phyloP scores from a whole-genome alignment of 2,797 vertebrate species.

The Gymnodraco acuticeps region DNA sequence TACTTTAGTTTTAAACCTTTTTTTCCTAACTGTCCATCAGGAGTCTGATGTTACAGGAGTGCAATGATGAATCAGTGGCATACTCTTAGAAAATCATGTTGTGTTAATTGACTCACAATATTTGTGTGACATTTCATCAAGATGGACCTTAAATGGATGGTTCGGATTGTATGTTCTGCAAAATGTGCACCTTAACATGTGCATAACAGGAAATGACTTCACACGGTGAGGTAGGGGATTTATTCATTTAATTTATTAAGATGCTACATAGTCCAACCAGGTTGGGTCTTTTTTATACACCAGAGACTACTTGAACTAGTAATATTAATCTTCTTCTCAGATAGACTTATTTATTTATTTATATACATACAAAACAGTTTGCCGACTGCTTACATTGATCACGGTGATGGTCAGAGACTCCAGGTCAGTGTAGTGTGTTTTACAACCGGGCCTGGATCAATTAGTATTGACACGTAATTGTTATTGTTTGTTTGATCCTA shows the following conservation, averaged over 20 bases:
- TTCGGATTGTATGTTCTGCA: too few species aligned
- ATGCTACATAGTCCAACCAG: slow-evolving; percentile 98
- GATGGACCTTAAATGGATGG: too few species aligned
- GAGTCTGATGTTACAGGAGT: too few species aligned
- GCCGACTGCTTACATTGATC: slow-evolving; percentile 85
- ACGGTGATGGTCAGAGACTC: slow-evolving; percentile 82
- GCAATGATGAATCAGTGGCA: too few species aligned
- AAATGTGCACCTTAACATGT: slow-evolving; percentile 7
- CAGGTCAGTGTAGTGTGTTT: slow-evolving; percentile 76
- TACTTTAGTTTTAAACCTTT: too few species aligned
- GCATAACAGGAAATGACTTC: slow-evolving; percentile 81
- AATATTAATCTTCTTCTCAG: slow-evolving; percentile 84
- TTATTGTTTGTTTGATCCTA: slow-evolving; percentile 39
- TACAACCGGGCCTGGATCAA: slow-evolving; percentile 66
- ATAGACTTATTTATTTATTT: slow-evolving; percentile 87
- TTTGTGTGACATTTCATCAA: too few species aligned
- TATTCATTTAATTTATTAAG: slow-evolving; percentile 96
- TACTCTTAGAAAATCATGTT: too few species aligned
- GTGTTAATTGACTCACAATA: not conserved
- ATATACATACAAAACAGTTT: slow-evolving; percentile 91
- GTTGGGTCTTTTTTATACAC: slow-evolving; percentile 89
- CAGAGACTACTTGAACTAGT: slow-evolving; percentile 90
- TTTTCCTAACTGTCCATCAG: too few species aligned
- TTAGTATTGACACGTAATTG: slow-evolving; percentile 57
- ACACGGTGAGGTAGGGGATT: slow-evolving; percentile 88